phyloP scores from a whole-genome alignment of 2,797 vertebrate genomes.

The Cyprinella venusta region DNA sequence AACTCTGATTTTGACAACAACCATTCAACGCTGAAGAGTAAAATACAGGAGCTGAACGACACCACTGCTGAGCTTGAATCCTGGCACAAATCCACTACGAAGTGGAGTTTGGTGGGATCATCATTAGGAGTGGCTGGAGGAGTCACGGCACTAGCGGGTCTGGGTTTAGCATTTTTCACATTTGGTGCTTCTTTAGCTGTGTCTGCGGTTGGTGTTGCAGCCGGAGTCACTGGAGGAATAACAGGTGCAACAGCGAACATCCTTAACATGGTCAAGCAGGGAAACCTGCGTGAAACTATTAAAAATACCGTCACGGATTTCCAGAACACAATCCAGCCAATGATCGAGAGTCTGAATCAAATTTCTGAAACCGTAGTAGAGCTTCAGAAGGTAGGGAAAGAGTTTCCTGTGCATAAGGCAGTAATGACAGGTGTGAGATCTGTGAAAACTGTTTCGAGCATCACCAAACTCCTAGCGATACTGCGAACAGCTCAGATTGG shows the following conservation, averaged over 20 bases:
- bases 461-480: no score
- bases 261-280: no score
- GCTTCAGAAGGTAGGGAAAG: neutral
- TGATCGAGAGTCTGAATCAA: rapidly evolving
- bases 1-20: neutral
- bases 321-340: no score
- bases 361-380: neutral
- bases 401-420: neutral
- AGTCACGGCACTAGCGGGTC: no score
- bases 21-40: rapidly evolving
- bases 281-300: rapidly evolving
- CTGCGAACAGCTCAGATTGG: rapidly evolving
- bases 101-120: rapidly evolving
- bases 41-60: neutral
- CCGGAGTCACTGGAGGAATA: no score
- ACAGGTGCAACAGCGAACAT: no score
- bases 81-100: no score
- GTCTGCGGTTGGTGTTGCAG: no score
- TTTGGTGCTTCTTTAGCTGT: no score
- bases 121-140: no score
- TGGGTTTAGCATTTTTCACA: no score
- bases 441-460: rapidly evolving
- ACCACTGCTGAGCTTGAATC: neutral
- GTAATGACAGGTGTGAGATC: neutral
- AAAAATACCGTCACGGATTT: no score